Conservation (phyloP, 2,888 invertebrate species). For the Pterostichus madidus region DNA sequence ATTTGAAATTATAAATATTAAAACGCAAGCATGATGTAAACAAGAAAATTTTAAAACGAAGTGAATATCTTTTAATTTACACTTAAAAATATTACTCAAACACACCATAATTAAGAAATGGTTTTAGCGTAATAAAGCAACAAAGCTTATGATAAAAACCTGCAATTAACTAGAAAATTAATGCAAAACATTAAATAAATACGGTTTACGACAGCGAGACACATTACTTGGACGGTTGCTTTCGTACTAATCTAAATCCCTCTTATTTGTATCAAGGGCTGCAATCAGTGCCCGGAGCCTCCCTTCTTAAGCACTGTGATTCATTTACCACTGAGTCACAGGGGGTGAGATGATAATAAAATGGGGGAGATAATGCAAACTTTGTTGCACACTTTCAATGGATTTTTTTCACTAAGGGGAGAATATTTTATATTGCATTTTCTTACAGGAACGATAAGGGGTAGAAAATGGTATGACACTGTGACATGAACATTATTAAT, state of each 20-base stretch:
- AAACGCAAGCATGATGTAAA: too few species aligned
- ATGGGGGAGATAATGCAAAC: slow-evolving; percentile 39
- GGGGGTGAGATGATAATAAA: slow-evolving; percentile 21
- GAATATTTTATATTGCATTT: slow-evolving; percentile 18
- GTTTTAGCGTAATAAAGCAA: slow-evolving; percentile 6
- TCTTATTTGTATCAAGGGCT: slow-evolving; percentile 17
- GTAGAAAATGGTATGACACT: slow-evolving; percentile 26
- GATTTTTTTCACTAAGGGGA: slow-evolving; percentile 18
- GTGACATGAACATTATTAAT: slow-evolving; percentile 36
- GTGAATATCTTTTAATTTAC: too few species aligned
- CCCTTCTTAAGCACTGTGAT: slow-evolving; percentile 10
- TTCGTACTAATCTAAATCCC: slow-evolving; percentile 6
- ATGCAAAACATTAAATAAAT: slow-evolving; percentile 39
- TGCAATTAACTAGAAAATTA: slow-evolving; percentile 22
- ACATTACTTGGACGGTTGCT: background rate
- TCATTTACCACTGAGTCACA: slow-evolving; percentile 26
- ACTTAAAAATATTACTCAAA: background rate
- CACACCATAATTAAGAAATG: background rate
- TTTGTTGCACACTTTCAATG: slow-evolving; percentile 30
- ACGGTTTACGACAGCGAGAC: background rate
- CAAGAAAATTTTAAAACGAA: too few species aligned
- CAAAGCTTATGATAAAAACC: slow-evolving; percentile 21
- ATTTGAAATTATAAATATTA: too few species aligned
- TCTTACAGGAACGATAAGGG: slow-evolving; percentile 31
- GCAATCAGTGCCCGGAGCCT: background rate